A percentile compares a stretch with the other conserved stretches of the same genome.
These are phyloP conservation scores for Pachycephus smyrnensis DNA, from an alignment of 2,888 invertebrate genomes.

Conservation along the genomic window DNA sequence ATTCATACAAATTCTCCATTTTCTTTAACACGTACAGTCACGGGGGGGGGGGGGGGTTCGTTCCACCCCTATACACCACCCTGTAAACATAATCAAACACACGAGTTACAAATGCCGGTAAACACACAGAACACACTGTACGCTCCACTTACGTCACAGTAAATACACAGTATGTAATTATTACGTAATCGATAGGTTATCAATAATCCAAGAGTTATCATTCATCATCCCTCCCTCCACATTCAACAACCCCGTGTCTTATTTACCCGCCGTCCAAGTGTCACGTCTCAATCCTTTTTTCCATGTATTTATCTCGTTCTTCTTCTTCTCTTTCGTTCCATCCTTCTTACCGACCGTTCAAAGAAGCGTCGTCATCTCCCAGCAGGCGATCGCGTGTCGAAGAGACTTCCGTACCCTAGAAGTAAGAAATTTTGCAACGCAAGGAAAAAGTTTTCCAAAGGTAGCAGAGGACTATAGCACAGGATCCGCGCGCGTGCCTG, in stretches of 20 bases:
- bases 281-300: not conserved
- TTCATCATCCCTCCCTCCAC: not conserved
- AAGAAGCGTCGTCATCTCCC: not conserved
- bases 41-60: accelerated
- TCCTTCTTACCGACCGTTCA: not conserved
- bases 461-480: not conserved
- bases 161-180: not conserved
- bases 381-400: not conserved
- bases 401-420: not conserved
- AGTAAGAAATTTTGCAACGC: no score
- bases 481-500: slow-evolving; percentile 3
- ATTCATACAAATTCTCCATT: not conserved
- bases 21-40: not conserved
- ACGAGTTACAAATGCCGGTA: not conserved
- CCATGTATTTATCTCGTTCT: not conserved
- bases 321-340: not conserved
- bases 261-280: not conserved
- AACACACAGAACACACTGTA: not conserved
- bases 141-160: not conserved
- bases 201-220: not conserved
- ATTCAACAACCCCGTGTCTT: not conserved
- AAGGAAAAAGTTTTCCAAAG: not conserved
- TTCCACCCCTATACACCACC: not conserved
- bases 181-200: not conserved
- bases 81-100: not conserved